Percentiles rank a stretch among this genome's conserved stretches.
Evolutionary conservation across 1,140 invertebrate species (phyloP).

Genomic region (Diabrotica undecimpunctata): DNA sequence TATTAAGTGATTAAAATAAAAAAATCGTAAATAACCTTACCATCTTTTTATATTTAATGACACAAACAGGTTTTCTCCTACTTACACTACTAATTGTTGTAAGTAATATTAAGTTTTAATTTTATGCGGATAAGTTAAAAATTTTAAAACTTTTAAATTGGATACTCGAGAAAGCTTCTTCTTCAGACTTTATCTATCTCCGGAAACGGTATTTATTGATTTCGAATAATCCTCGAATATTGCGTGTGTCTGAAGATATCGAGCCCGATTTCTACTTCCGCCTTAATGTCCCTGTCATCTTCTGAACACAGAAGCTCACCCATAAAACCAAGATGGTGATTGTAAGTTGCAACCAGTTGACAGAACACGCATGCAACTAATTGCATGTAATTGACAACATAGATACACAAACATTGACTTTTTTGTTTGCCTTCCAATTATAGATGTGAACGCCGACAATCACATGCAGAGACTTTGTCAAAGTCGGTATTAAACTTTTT

Average conservation of each 20-base stretch:
- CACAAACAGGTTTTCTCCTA: no score
- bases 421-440: slow-evolving; percentile 14
- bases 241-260: not conserved
- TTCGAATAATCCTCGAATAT: not conserved
- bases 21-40: no score
- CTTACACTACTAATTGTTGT: no score
- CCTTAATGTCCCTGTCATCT: not conserved
- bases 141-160: no score
- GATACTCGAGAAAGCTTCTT: no score
- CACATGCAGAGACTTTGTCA: slow-evolving; percentile 3
- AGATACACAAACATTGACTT: slow-evolving; percentile 14
- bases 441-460: slow-evolving; percentile 7
- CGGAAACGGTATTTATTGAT: not conserved
- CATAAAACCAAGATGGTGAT: not conserved
- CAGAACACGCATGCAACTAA: slow-evolving; percentile 11
- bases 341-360: slow-evolving; percentile 3
- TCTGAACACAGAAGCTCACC: not conserved
- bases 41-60: no score
- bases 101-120: no score
- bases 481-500: slow-evolving; percentile 2
- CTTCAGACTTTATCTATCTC: not conserved
- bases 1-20: no score
- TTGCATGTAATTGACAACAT: slow-evolving; percentile 18
- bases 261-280: not conserved
- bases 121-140: no score